Evolutionary conservation across 2,888 invertebrate genomes (phyloP).

Genomic region (Pilophorus perplexus): DNA sequence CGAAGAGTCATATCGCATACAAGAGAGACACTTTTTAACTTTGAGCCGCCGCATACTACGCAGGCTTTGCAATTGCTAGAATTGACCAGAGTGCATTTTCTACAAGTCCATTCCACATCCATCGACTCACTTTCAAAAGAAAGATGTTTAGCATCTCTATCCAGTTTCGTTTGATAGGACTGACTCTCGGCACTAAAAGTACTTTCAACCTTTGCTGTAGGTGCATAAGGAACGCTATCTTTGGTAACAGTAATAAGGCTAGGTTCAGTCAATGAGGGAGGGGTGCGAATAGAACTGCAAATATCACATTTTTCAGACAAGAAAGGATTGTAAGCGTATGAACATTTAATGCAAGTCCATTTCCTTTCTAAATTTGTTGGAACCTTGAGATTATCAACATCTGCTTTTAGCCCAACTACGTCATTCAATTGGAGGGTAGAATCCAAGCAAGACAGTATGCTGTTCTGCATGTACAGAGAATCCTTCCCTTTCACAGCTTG

Average conservation of each 20-base stretch:
- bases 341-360: constrained; percentile 88
- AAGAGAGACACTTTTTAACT: constrained; percentile 65
- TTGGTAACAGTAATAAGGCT: constrained; percentile 69
- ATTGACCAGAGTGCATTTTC: constrained; percentile 84
- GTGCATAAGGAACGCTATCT: constrained; percentile 52
- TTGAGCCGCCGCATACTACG: constrained; percentile 83
- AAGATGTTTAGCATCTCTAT: constrained; percentile 46
- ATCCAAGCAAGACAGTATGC: constrained; percentile 2
- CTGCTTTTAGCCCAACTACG: neutral
- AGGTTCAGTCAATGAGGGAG: constrained; percentile 63
- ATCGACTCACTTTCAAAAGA: constrained; percentile 48
- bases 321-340: constrained; percentile 81
- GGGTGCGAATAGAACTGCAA: constrained; percentile 67
- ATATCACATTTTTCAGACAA: constrained; percentile 79
- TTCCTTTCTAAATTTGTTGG: constrained; percentile 55
- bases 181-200: constrained; percentile 12
- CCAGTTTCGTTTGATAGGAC: constrained; percentile 43
- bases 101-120: constrained; percentile 72
- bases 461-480: neutral
- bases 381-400: constrained; percentile 5
- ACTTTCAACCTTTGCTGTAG: constrained; percentile 51
- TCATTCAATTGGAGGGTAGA: constrained; percentile 1
- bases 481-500: constrained; percentile 24
- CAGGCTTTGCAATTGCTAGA: constrained; percentile 68
- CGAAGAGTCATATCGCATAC: constrained; percentile 67